phyloP scores from a whole-genome alignment of 1,140 invertebrate species.

The Listronotus oregonensis region DNA sequence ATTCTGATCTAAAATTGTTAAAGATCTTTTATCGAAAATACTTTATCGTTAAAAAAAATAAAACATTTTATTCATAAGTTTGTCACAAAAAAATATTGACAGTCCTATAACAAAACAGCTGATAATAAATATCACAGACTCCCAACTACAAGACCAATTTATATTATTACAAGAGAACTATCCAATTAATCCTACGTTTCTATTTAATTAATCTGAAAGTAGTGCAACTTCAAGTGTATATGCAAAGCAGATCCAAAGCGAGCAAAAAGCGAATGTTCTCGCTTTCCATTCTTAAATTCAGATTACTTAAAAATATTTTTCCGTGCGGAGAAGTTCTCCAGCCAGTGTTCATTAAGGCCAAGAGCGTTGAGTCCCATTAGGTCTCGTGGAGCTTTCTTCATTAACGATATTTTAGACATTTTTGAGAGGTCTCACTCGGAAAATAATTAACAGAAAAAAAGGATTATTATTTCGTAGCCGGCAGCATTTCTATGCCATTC shows the following conservation, averaged over 20 bases:
- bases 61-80: too few species aligned
- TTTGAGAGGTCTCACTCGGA: conserved; percentile 31
- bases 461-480: conserved; percentile 33
- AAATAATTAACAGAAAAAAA: conserved; percentile 37
- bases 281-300: conserved; percentile 36
- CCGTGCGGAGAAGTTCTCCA: conserved; percentile 19
- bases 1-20: too few species aligned
- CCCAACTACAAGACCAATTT: too few species aligned
- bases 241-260: conserved; percentile 22
- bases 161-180: too few species aligned
- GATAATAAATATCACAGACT: too few species aligned
- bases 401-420: conserved; percentile 40
- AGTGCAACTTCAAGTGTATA: conserved; percentile 9
- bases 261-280: conserved; percentile 28
- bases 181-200: too few species aligned
- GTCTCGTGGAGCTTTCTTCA: conserved; percentile 29
- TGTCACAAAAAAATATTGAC: too few species aligned
- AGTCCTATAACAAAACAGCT: too few species aligned
- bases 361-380: conserved; percentile 29
- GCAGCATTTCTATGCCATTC: conserved; percentile 2
- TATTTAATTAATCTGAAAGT: too few species aligned
- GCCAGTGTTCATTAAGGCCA: conserved; percentile 33
- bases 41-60: too few species aligned
- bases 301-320: conserved; percentile 35
- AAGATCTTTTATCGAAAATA: too few species aligned